Evolutionary conservation across 1,140 invertebrate genomes (phyloP), one percentile per base, ranked within the genome.

Genomic region (Leucophenga varia): DNA sequence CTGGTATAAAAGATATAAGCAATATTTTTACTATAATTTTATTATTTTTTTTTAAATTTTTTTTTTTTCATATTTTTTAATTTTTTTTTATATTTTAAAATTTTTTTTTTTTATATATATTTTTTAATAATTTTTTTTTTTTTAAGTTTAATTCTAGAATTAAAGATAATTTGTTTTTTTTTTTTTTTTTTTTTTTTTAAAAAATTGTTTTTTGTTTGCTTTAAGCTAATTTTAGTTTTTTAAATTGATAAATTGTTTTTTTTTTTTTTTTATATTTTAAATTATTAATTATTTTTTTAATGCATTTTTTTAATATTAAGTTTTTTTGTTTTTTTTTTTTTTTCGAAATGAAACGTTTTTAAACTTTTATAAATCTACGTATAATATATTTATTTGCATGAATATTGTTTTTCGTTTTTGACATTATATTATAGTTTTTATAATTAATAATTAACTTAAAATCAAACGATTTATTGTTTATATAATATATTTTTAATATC

Each of bases 91-190:
- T 35, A 35, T 17, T 16, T 20, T 14, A 18, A n/a, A 10, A 9
- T 38, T 12, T 38, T 17, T 38, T 8, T 38, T 17, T 7, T 13
- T 38, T 13, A 18, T 38, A 12, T 38, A 38, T 18, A 42, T 42
- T 31, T 30, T 30, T 30, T 30, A 8, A 30, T 30, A 8, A 8
- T 7, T 30, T 30, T 30, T 30, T 30, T 7, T 30, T 30, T 32
- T 43, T 42, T 25, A 42, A 25, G 12, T 13, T 22, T 42, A 30
- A 42, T 25, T 30, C 25, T 43, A 31, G 21, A 16, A 18, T 43
- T 43, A 31, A 31, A 8, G 6, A 17, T 32, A 16, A 28, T 13
- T 25, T 43, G 19, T 30, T 16, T 43, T 31, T 12, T 9, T n/a
- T 43, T 16, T 12, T 17, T 32, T 17, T 19, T 31, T 31, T 43